Evolutionary conservation across 2,888 invertebrate species (phyloP), one percentile per base, ranked within the genome.

Genomic region (Amphipyra berbera): DNA sequence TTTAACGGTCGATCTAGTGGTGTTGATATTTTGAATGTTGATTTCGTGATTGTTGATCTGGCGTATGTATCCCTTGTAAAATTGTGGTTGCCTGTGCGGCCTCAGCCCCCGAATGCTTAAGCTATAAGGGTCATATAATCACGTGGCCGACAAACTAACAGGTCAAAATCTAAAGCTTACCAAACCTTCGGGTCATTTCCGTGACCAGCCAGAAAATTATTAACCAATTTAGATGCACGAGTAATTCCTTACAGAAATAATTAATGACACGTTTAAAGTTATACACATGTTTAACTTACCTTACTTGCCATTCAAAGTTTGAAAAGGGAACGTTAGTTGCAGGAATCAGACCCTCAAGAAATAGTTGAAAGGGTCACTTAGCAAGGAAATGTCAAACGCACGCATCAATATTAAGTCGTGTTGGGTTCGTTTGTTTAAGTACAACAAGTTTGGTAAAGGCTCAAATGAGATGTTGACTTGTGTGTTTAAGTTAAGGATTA

Each of bases 371-470:
- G 30, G 90, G 88, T 88, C 87, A 86, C 85, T 88, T 82, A 82
- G 84, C 86, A 86, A 85, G 89, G 86, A 91, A 90, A 93, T 83
- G 93, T 92, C 93, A 91, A 86, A 88, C 88, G 83, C 93, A 92
- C 88, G 80, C 90, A 90, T 91, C 91, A 91, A 93, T 94, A 92
- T 93, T 90, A 87, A 90, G 86, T 86, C 85, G 90, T 90, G 84
- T 87, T 84, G 83, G 87, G 88, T 84, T 82, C 85, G 89, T 86
- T 85, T 85, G 83, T 75, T 80, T 73, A 81, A 83, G 80, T 59
- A 76, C 79, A 78, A 79, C 77, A 86, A 89, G 86, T 88, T 86
- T 72, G 77, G 30, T 30, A 76, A 75, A 77, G 78, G 75, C 76
- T 80, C 74, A 68, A 86, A 85, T 83, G 84, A 84, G 82, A 82